phyloP scores from a whole-genome alignment of 2,888 invertebrate species.

The Deilephila elpenor region DNA sequence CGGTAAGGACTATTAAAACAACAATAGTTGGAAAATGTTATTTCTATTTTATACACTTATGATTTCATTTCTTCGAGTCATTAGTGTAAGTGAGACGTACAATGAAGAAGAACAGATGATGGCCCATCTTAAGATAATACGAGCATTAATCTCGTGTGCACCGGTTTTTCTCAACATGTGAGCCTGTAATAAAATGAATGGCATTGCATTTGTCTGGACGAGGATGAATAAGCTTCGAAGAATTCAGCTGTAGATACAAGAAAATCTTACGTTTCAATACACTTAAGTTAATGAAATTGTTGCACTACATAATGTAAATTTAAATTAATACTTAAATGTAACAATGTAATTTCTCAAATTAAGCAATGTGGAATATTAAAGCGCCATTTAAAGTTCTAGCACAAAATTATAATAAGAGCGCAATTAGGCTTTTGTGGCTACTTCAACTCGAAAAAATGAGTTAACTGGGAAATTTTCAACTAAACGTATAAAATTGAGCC shows the following conservation, averaged over 20 bases:
- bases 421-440: background rate
- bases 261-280: background rate
- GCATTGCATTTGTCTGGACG: slow-evolving; percentile 39
- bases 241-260: background rate
- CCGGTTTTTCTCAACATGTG: slow-evolving; percentile 42
- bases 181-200: slow-evolving; percentile 45
- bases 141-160: slow-evolving; percentile 42
- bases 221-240: slow-evolving; percentile 15
- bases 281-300: background rate
- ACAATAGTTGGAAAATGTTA: background rate
- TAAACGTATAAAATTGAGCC: slow-evolving; percentile 13
- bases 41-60: background rate
- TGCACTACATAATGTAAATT: too few relatives aligned
- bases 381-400: too few relatives aligned
- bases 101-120: slow-evolving; percentile 17
- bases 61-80: background rate
- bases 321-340: too few relatives aligned
- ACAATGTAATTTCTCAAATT: too few relatives aligned
- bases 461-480: background rate
- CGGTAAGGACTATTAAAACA: background rate
- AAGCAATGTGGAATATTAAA: too few relatives aligned
- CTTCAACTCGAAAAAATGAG: background rate
- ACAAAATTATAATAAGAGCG: background rate
- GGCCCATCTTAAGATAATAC: slow-evolving; percentile 47
- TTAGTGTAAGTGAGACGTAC: background rate